Percentiles rank a stretch among this genome's conserved stretches.
Evolutionary conservation across 1,140 invertebrate species (phyloP).

Genomic region (Arion vulgaris): DNA sequence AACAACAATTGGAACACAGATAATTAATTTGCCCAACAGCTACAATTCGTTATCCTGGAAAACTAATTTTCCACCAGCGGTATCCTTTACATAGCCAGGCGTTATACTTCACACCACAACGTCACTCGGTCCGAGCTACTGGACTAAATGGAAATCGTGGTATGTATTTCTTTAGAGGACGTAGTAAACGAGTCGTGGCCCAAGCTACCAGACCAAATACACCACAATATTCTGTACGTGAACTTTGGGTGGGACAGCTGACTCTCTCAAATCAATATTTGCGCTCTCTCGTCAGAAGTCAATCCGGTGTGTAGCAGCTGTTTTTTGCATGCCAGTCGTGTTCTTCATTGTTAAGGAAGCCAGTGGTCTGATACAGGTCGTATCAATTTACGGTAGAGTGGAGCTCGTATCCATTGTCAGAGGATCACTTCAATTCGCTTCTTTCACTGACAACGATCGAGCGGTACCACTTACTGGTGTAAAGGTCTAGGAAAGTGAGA

Average conservation of each 20-base stretch:
- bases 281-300: not conserved
- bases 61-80: not conserved
- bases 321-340: not conserved
- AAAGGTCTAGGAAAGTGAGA: too few species aligned
- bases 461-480: too few species aligned
- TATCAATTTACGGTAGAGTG: not conserved
- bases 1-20: not conserved
- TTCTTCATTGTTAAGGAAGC: not conserved
- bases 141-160: too few species aligned
- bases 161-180: too few species aligned
- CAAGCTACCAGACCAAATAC: not conserved
- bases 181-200: too few species aligned
- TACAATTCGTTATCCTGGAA: not conserved
- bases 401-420: not conserved
- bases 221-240: not conserved
- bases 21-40: not conserved
- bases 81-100: not conserved
- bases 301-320: not conserved
- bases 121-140: too few species aligned
- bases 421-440: not conserved
- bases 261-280: not conserved
- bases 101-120: not conserved
- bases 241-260: not conserved
- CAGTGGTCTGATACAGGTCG: not conserved
- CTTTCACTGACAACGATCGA: too few species aligned